phyloP scores from a whole-genome alignment of 2,113 vertebrate genomes.

The Entomyzon cyanotis region DNA sequence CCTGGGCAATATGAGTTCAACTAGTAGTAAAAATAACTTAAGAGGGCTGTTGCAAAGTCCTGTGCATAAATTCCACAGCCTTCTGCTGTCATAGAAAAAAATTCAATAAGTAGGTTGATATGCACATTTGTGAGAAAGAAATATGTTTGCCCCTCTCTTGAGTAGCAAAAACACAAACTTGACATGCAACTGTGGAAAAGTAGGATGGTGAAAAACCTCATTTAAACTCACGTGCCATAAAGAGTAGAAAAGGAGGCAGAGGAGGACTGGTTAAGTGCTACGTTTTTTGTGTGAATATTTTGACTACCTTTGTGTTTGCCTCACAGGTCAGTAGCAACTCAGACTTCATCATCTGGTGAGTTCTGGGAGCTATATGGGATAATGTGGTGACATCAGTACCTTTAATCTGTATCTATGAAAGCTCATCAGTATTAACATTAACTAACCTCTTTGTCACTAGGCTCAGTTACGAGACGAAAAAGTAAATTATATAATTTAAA shows the following conservation, averaged over 20 bases:
- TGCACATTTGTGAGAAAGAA: not conserved
- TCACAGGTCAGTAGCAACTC: not conserved
- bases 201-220: not conserved
- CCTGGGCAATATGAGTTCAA: not conserved
- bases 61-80: not conserved
- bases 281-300: not conserved
- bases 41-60: not conserved
- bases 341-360: not conserved
- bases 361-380: not conserved
- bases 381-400: not conserved
- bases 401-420: not conserved
- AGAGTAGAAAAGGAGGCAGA: not conserved
- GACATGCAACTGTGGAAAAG: not conserved
- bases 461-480: not conserved
- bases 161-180: not conserved
- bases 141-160: not conserved
- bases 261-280: not conserved
- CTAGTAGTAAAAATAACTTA: not conserved
- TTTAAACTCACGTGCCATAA: not conserved
- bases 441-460: not conserved
- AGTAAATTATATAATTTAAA: not conserved
- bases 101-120: not conserved
- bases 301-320: not conserved
- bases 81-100: not conserved
- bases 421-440: slow-evolving; percentile 5